These are phyloP conservation scores for Hesperophylax magnus DNA, from an alignment of 1,140 invertebrate genomes.

Conservation along the genomic window DNA sequence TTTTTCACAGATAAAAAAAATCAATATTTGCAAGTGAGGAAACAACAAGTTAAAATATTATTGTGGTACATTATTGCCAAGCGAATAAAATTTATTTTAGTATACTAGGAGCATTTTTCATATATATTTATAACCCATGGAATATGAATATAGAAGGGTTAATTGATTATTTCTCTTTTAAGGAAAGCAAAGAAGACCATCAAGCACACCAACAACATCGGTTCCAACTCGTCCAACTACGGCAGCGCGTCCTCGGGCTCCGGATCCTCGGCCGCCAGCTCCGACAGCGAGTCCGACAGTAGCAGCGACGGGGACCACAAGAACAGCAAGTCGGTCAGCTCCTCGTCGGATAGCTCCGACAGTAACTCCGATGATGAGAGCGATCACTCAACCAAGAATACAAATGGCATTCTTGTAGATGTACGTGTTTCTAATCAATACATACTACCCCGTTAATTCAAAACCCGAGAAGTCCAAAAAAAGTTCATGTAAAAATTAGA, in stretches of 20 bases:
- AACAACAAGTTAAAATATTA: no score
- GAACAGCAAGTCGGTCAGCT: constrained; percentile 64
- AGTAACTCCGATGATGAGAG: constrained; percentile 65
- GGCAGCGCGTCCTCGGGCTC: constrained; percentile 57
- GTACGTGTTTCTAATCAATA: not conserved
- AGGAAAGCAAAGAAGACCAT: constrained; percentile 40
- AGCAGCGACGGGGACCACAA: constrained; percentile 55
- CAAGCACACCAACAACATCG: constrained; percentile 48
- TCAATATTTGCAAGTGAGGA: no score
- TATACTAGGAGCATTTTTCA: no score
- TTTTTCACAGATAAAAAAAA: no score
- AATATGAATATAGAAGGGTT: no score
- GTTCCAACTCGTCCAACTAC: constrained; percentile 60
- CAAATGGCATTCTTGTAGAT: constrained; percentile 25
- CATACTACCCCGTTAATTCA: no score
- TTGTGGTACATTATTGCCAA: no score
- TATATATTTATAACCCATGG: no score
- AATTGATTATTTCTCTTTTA: no score
- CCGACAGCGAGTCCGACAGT: constrained; percentile 56
- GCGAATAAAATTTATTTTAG: no score
- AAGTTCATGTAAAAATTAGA: no score
- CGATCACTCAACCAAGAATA: constrained; percentile 55
- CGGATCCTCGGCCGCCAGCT: constrained; percentile 45
- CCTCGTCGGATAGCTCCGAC: constrained; percentile 61
- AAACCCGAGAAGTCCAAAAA: no score